phyloP scores from a whole-genome alignment of 2,113 vertebrate species.

The Ifrita kowaldi region DNA sequence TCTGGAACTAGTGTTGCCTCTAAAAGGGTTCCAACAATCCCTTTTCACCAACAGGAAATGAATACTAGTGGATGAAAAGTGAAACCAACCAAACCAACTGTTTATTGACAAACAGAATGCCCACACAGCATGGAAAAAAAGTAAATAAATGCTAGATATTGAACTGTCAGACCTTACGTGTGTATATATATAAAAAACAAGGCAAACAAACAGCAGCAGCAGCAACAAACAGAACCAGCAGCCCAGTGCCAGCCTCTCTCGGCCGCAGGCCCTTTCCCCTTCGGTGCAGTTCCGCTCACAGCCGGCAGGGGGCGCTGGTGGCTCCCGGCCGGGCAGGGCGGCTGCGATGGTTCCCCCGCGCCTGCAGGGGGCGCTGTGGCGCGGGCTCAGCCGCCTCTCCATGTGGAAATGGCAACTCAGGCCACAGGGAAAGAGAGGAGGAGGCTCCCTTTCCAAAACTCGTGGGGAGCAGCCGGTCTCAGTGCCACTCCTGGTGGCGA shows the following conservation, averaged over 20 bases:
- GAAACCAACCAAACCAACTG: accelerated
- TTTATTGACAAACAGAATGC: not conserved
- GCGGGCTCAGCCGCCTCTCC: not conserved
- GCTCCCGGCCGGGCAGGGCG: not conserved
- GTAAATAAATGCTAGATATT: not conserved
- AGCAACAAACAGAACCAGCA: not conserved
- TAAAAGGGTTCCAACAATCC: not conserved
- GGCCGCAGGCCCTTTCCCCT: not conserved
- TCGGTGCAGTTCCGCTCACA: not conserved
- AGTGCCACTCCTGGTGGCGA: not conserved
- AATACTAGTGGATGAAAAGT: not conserved
- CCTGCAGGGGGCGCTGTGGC: not conserved
- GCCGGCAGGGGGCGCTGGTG: not conserved
- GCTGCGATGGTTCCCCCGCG: not conserved
- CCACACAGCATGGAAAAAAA: not conserved
- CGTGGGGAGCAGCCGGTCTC: not conserved
- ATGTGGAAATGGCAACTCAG: not conserved
- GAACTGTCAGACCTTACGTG: not conserved
- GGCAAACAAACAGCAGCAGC: not conserved
- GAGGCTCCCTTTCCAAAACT: not conserved
- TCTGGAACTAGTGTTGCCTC: not conserved
- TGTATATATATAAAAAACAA: not conserved
- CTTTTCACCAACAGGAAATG: not conserved
- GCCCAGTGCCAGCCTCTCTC: too few species aligned
- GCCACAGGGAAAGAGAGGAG: not conserved